phyloP scores from a whole-genome alignment of 2,888 invertebrate species.

The Epiperipatus broadwayi region DNA sequence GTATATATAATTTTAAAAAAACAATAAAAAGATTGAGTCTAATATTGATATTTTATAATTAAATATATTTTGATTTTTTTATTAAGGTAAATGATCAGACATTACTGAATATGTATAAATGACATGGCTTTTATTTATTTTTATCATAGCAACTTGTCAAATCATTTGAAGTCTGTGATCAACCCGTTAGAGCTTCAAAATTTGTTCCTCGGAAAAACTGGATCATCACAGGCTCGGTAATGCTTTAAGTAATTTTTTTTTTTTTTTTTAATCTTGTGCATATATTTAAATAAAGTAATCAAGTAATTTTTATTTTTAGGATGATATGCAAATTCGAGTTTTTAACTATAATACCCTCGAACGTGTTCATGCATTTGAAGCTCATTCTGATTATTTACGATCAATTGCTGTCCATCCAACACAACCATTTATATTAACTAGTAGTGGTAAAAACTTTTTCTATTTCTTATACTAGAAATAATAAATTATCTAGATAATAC shows the following conservation, averaged over 20 bases:
- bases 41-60: neutral
- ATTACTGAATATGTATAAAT: neutral
- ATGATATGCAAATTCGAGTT: constrained; percentile 50
- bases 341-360: constrained; percentile 98
- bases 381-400: constrained; percentile 93
- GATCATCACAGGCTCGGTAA: constrained; percentile 83
- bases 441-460: constrained; percentile 52
- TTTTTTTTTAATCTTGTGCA: neutral
- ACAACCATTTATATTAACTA: constrained; percentile 85
- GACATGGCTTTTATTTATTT: constrained; percentile 11
- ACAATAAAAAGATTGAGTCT: neutral
- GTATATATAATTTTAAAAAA: neutral
- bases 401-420: constrained; percentile 93
- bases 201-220: constrained; percentile 96
- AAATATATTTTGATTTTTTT: constrained; percentile 9
- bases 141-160: constrained; percentile 33
- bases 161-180: constrained; percentile 54
- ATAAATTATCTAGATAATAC: neutral
- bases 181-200: constrained; percentile 84
- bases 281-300: constrained; percentile 1
- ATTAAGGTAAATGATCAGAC: too few species aligned
- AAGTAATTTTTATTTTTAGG: constrained; percentile 21
- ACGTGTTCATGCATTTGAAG: constrained; percentile 83
- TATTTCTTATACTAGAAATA: too few species aligned
- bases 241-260: constrained; percentile 19